Percentiles rank a stretch among this genome's conserved stretches.
Conservation (phyloP, 2,797 vertebrate genomes). For the Aplochiton taeniatus region DNA sequence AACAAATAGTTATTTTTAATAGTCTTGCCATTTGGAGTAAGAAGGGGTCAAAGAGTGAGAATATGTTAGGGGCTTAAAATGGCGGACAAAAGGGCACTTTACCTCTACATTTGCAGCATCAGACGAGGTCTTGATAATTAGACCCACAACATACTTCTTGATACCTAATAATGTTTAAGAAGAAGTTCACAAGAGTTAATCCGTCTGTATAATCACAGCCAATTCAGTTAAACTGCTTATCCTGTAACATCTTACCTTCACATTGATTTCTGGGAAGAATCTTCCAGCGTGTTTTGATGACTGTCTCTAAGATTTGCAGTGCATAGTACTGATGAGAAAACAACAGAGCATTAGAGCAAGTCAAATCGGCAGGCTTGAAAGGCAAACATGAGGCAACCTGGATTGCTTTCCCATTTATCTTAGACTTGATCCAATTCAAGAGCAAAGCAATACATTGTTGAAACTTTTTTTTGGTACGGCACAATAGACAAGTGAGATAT, state of each 20-base stretch:
- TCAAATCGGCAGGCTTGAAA: not conserved
- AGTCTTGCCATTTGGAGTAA: not conserved
- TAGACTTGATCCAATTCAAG: too few relatives aligned
- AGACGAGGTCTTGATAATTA: conserved; percentile 98
- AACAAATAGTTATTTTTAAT: not conserved
- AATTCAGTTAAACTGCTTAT: too few relatives aligned
- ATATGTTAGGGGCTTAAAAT: not conserved
- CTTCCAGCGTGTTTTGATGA: conserved; percentile 99
- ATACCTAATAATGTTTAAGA: conserved; percentile 77
- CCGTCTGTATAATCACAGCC: too few relatives aligned
- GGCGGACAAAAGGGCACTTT: conserved; percentile 27
- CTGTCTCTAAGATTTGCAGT: conserved; percentile 96
- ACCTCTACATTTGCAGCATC: conserved; percentile 93
- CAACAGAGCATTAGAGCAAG: not conserved
- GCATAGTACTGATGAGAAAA: conserved; percentile 93
- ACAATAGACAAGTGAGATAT: too few relatives aligned
- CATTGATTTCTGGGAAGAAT: conserved; percentile 97
- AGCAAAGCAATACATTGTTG: too few relatives aligned
- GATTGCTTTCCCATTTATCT: too few relatives aligned
- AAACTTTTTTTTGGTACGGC: too few relatives aligned
- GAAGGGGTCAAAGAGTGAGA: not conserved
- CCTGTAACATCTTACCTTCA: conserved; percentile 80
- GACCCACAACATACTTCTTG: conserved; percentile 96
- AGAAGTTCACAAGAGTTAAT: too few relatives aligned
- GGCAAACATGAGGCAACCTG: too few relatives aligned